Evolutionary conservation across 2,888 invertebrate genomes (phyloP).

Genomic region (Polylopha cassiicola): DNA sequence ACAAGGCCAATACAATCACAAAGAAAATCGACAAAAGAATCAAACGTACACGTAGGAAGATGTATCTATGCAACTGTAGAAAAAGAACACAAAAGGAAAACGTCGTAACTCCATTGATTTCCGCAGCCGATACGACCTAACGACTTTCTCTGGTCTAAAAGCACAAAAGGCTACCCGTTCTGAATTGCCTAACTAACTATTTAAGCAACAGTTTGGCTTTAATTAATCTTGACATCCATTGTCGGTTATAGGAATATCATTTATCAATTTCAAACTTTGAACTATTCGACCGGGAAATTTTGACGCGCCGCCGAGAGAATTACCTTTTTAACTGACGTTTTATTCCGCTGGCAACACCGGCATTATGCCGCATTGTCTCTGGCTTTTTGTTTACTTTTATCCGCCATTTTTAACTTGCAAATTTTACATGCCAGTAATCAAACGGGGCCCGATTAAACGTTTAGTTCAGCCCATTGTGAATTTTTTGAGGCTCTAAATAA

Average conservation of each 20-base stretch:
- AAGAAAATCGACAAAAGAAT: conserved; percentile 7
- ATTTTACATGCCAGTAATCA: no score
- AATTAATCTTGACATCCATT: conserved; percentile 73
- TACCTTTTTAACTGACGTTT: conserved; percentile 37
- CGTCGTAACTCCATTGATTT: conserved; percentile 13
- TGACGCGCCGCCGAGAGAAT: conserved; percentile 37
- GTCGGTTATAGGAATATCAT: conserved; percentile 57
- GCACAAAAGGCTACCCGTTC: conserved; percentile 55
- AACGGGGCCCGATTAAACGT: no score
- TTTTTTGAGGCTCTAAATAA: no score
- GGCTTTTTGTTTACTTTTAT: conserved; percentile 1
- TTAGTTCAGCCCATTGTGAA: no score
- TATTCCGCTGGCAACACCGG: conserved; percentile 42
- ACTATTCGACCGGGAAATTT: conserved; percentile 50
- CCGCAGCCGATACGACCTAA: no score
- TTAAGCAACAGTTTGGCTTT: conserved; percentile 65
- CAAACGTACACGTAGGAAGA: conserved; percentile 1
- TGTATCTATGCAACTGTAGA: conserved; percentile 17
- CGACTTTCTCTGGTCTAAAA: no score
- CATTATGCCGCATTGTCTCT: conserved; percentile 24
- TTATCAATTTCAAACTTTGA: conserved; percentile 63
- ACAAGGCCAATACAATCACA: conserved; percentile 18
- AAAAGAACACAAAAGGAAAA: conserved; percentile 21
- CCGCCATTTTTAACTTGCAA: no score
- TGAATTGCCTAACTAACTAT: conserved; percentile 67